Percentiles rank a stretch among this genome's conserved stretches.
Conservation (phyloP, 2,797 vertebrate species). For the Podarcis lilfordi region DNA sequence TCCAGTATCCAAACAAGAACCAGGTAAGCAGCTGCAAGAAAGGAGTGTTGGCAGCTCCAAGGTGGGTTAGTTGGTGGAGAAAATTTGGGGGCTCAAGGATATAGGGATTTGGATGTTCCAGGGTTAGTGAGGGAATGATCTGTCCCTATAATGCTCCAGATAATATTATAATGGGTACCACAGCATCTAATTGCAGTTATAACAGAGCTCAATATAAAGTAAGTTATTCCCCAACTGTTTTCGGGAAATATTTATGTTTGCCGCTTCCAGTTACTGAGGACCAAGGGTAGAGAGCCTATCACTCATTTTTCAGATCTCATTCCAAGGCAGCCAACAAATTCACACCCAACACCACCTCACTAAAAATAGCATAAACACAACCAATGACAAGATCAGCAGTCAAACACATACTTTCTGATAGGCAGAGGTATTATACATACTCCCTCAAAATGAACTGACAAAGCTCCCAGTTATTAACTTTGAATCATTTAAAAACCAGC, state of each 20-base stretch:
- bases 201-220: not conserved
- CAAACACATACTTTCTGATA: not conserved
- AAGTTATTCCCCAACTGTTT: not conserved
- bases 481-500: not conserved
- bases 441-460: not conserved
- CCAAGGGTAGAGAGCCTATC: not conserved
- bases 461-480: not conserved
- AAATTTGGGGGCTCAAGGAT: not conserved
- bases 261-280: not conserved
- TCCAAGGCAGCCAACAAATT: not conserved
- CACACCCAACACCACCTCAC: not conserved
- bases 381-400: not conserved
- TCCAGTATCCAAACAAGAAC: not conserved
- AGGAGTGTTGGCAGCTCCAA: not conserved
- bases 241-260: not conserved
- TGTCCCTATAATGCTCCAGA: not conserved
- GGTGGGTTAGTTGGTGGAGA: not conserved
- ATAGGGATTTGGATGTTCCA: not conserved
- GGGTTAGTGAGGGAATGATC: no score
- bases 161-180: not conserved
- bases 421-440: not conserved
- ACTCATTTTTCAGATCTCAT: not conserved
- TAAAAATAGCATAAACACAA: not conserved
- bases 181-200: not conserved
- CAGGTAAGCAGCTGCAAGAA: not conserved